phyloP scores from a whole-genome alignment of 2,888 invertebrate genomes.

The Amaurobius ferox region DNA sequence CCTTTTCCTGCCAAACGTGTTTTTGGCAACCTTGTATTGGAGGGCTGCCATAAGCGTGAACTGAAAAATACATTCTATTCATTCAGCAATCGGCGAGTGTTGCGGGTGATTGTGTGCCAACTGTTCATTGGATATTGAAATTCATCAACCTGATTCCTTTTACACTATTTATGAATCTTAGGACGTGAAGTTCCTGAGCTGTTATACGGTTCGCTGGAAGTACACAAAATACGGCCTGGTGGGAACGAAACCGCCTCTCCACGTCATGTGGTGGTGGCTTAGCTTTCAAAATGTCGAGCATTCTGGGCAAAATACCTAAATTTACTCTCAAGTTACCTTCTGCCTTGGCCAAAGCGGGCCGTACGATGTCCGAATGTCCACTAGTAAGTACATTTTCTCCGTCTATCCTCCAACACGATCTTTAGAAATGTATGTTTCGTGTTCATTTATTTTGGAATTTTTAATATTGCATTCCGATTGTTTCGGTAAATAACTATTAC shows the following conservation, averaged over 20 bases:
- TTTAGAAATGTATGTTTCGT: no score
- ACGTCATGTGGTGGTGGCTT: conserved; percentile 70
- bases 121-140: conserved; percentile 44
- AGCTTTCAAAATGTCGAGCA: conserved; percentile 69
- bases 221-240: conserved; percentile 69
- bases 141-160: background rate
- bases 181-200: background rate
- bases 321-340: conserved; percentile 70
- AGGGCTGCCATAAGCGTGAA: conserved; percentile 45
- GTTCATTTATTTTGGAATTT: no score
- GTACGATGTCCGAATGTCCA: conserved; percentile 72
- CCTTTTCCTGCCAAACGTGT: conserved; percentile 3
- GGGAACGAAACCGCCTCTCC: conserved; percentile 63
- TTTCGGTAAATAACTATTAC: no score
- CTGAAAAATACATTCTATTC: conserved; percentile 41
- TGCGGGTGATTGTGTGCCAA: background rate
- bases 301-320: conserved; percentile 70
- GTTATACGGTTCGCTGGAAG: conserved; percentile 14
- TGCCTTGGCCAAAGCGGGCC: conserved; percentile 69
- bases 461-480: no score
- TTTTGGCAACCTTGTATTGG: conserved; percentile 38
- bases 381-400: conserved; percentile 54
- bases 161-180: conserved; percentile 13
- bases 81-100: conserved; percentile 29
- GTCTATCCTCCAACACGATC: no score